A percentile compares a stretch with the other conserved stretches of the same genome.
Conservation (phyloP, 2,797 vertebrate genomes). For the Enteromius treurensis region DNA sequence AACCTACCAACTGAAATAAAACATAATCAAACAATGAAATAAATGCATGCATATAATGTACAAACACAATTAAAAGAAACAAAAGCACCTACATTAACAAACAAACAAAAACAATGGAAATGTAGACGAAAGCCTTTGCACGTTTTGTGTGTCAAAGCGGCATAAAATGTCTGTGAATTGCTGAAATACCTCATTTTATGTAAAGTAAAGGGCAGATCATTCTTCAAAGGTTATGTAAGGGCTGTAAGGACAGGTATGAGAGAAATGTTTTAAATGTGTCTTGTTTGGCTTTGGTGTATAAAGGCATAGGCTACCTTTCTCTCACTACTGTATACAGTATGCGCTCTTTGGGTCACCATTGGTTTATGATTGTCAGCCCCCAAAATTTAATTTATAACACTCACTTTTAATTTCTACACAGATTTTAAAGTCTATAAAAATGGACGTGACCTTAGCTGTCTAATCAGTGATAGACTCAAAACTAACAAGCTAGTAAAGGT, state of each 20-base stretch:
- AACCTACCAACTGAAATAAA: too few relatives aligned
- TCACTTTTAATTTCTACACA: constrained; percentile 3
- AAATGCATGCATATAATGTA: too few relatives aligned
- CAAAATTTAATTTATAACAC: neutral
- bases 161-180: neutral
- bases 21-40: too few relatives aligned
- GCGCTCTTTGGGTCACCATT: neutral
- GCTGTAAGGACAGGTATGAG: neutral
- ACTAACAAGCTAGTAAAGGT: constrained; percentile 11
- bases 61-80: neutral
- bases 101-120: neutral
- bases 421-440: neutral
- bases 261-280: neutral
- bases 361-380: neutral
- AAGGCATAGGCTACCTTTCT: neutral
- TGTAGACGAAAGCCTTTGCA: neutral
- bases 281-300: neutral
- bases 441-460: neutral
- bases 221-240: neutral
- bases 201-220: neutral
- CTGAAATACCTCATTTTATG: neutral
- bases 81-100: neutral
- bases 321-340: neutral
- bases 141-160: neutral
- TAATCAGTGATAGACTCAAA: neutral